Conservation (phyloP, 2,888 invertebrate genomes). For the Caradrina clavipalpis region DNA sequence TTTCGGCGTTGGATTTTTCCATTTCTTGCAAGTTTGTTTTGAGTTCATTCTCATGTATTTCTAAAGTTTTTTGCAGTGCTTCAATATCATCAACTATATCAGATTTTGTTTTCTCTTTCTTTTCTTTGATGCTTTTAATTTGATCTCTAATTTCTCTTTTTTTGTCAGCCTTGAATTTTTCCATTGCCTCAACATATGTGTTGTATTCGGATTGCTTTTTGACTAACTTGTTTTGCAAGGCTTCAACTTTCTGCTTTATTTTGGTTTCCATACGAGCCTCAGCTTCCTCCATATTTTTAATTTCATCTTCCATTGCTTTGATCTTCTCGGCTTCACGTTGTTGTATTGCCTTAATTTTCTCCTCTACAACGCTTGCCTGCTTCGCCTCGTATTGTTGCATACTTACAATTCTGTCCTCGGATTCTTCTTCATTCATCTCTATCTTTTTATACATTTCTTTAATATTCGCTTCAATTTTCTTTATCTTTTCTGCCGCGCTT, state of each 20-base stretch:
- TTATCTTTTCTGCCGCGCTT: conserved; percentile 16
- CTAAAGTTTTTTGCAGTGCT: conserved; percentile 15
- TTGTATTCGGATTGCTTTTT: conserved; percentile 14
- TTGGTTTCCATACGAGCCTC: conserved; percentile 4
- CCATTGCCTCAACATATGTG: conserved; percentile 13
- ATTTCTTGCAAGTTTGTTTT: conserved; percentile 11
- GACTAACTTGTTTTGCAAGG: conserved; percentile 11
- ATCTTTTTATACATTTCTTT: conserved; percentile 23
- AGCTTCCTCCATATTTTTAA: conserved; percentile 7
- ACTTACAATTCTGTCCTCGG: conserved; percentile 29
- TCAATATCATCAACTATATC: conserved; percentile 19
- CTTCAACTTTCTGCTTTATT: conserved; percentile 8
- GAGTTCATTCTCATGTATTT: conserved; percentile 3
- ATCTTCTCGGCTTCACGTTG: conserved; percentile 20
- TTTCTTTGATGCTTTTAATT: conserved; percentile 17
- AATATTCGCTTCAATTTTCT: conserved; percentile 23
- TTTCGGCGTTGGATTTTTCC: not conserved
- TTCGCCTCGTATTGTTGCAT: conserved; percentile 28
- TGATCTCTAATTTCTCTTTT: conserved; percentile 19
- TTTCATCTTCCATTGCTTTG: conserved; percentile 4
- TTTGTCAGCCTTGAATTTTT: conserved; percentile 14
- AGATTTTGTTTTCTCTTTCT: conserved; percentile 8
- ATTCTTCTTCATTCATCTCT: conserved; percentile 27
- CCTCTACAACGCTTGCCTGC: not conserved
- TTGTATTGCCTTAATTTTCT: conserved; percentile 17